Evolutionary conservation across 2,797 vertebrate species (phyloP).

Genomic region (Geotrypetes seraphini): DNA sequence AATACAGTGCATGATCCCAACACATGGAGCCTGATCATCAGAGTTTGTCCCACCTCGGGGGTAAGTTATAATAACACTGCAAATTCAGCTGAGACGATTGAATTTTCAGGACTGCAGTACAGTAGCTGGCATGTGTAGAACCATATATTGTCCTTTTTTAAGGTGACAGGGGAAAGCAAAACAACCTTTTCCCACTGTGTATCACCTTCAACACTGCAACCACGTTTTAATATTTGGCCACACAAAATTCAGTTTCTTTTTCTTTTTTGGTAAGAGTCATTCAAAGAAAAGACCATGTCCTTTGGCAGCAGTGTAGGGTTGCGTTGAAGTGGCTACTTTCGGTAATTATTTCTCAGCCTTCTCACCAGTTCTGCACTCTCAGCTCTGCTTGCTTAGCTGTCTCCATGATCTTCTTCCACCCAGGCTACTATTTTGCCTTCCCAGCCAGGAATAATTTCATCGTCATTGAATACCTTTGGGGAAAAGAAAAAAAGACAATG

Average conservation of each 20-base stretch:
- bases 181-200: conserved; percentile 10
- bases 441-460: conserved; percentile 91
- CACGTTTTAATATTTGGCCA: conserved; percentile 12
- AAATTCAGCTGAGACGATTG: not conserved
- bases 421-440: conserved; percentile 97
- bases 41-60: conserved; percentile 7
- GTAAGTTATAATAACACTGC: conserved; percentile 8
- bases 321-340: too few species aligned
- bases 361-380: conserved; percentile 5
- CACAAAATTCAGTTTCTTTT: conserved; percentile 4
- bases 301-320: conserved; percentile 6
- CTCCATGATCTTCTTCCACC: conserved; percentile 93
- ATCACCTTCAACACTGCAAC: conserved; percentile 11
- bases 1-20: too few species aligned
- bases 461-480: conserved; percentile 84
- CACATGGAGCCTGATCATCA: too few species aligned
- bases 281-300: conserved; percentile 23
- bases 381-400: conserved; percentile 56
- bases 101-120: too few species aligned
- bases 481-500: not conserved
- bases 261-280: conserved; percentile 49
- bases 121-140: conserved; percentile 7
- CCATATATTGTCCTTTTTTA: conserved; percentile 10
- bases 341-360: conserved; percentile 34
- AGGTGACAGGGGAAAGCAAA: not conserved